A percentile compares a stretch with the other conserved stretches of the same genome.
Conservation (phyloP, 2,888 invertebrate genomes). For the Limnephilus rhombicus region DNA sequence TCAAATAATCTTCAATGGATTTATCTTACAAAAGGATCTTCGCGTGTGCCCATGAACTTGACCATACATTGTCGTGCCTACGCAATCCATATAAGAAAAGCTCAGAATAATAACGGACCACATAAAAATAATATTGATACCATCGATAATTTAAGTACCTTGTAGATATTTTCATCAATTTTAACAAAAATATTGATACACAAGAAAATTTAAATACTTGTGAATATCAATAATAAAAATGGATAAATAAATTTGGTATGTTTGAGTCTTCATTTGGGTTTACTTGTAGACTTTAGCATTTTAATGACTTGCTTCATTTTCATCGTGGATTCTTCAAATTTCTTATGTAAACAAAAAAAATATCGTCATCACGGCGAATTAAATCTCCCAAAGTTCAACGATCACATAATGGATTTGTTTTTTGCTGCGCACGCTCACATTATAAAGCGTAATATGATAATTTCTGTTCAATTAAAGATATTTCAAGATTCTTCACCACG, state of each 20-base stretch:
- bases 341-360: constrained; percentile 44
- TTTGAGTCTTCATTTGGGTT: not conserved
- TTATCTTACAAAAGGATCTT: constrained; percentile 16
- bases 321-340: not conserved
- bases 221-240: not conserved
- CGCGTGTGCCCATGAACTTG: constrained; percentile 36
- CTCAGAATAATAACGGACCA: constrained; percentile 5
- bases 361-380: constrained; percentile 15
- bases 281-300: not conserved
- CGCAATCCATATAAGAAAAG: constrained; percentile 27
- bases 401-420: constrained; percentile 33
- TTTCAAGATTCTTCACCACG: not conserved
- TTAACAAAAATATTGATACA: not conserved
- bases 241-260: not conserved
- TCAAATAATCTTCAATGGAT: constrained; percentile 29
- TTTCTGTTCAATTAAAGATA: not conserved
- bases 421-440: constrained; percentile 7
- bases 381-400: constrained; percentile 33
- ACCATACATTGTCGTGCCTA: constrained; percentile 40
- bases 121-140: not conserved
- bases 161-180: not conserved
- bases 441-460: not conserved
- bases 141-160: not conserved
- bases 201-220: not conserved
- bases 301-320: not conserved